These are phyloP conservation scores for Drosophila sucinea DNA, from an alignment of 1,140 invertebrate species.

Conservation along the genomic window DNA sequence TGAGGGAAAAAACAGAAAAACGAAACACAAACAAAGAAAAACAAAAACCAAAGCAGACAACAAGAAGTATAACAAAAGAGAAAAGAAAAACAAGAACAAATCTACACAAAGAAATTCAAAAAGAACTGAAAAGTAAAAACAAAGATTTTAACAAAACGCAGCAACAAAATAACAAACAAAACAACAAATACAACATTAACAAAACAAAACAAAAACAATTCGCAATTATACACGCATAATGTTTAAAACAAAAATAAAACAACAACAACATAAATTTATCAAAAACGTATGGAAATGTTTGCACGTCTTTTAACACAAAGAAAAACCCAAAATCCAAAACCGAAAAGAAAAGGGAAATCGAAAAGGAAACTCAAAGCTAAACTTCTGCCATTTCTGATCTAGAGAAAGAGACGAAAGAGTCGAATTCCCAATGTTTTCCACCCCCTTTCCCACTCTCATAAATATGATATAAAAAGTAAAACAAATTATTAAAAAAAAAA, in stretches of 20 bases:
- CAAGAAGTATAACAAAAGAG: constrained; percentile 42
- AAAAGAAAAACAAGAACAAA: constrained; percentile 51
- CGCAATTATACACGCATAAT: constrained; percentile 43
- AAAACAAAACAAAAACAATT: constrained; percentile 53
- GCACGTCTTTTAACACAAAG: constrained; percentile 17
- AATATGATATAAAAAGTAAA: not conserved
- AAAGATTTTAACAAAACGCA: constrained; percentile 75
- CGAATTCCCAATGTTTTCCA: not conserved
- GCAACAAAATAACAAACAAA: constrained; percentile 63
- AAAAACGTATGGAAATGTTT: constrained; percentile 11
- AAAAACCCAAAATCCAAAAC: constrained; percentile 1
- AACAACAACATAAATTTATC: constrained; percentile 18
- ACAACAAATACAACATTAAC: constrained; percentile 33
- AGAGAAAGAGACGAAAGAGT: constrained; percentile 12
- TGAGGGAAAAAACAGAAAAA: constrained; percentile 7
- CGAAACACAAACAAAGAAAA: constrained; percentile 31
- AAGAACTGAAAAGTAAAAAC: constrained; percentile 80
- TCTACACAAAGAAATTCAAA: constrained; percentile 74
- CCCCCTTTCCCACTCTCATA: not conserved
- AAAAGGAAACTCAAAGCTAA: not conserved
- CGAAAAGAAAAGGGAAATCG: not conserved
- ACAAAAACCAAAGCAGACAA: constrained; percentile 25
- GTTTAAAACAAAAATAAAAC: constrained; percentile 2
- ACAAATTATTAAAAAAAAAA: not conserved
- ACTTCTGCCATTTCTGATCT: constrained; percentile 12